These are phyloP conservation scores for Spodoptera litura DNA, from an alignment of 1,140 invertebrate genomes.

Conservation along the genomic window DNA sequence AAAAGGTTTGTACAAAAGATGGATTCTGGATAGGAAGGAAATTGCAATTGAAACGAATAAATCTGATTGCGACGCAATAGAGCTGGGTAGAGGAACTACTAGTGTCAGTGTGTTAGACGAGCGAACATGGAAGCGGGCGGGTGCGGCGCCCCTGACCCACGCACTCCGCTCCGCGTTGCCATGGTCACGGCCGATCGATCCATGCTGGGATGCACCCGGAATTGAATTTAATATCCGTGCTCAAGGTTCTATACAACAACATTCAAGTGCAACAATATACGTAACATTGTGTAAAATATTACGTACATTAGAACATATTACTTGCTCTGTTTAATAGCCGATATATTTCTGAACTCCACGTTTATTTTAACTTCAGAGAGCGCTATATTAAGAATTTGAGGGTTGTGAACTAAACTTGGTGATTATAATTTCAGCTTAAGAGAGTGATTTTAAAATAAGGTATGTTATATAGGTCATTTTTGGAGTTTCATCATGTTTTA, in stretches of 20 bases:
- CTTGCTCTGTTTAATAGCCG: background rate
- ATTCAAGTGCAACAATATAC: constrained; percentile 26
- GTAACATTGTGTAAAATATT: constrained; percentile 2
- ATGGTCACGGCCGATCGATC: constrained; percentile 84
- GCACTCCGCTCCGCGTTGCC: constrained; percentile 74
- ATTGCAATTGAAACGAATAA: background rate
- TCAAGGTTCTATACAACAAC: constrained; percentile 47
- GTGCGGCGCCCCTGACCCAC: constrained; percentile 78
- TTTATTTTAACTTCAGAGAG: constrained; percentile 17
- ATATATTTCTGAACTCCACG: background rate
- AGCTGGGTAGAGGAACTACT: constrained; percentile 5
- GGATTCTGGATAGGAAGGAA: background rate
- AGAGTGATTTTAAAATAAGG: background rate
- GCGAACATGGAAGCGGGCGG: constrained; percentile 40
- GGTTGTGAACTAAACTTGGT: background rate
- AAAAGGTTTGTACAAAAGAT: too few relatives aligned
- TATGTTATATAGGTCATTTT: too few relatives aligned
- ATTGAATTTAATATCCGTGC: constrained; percentile 54
- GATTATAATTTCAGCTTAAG: constrained; percentile 2
- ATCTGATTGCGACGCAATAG: background rate
- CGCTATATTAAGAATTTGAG: constrained; percentile 11
- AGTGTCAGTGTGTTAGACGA: constrained; percentile 25
- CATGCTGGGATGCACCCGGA: constrained; percentile 71
- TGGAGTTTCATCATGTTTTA: too few relatives aligned
- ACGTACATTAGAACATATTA: background rate